These are phyloP conservation scores for Thomomys bottae DNA, from an alignment of 2,113 vertebrate species.

Conservation along the genomic window DNA sequence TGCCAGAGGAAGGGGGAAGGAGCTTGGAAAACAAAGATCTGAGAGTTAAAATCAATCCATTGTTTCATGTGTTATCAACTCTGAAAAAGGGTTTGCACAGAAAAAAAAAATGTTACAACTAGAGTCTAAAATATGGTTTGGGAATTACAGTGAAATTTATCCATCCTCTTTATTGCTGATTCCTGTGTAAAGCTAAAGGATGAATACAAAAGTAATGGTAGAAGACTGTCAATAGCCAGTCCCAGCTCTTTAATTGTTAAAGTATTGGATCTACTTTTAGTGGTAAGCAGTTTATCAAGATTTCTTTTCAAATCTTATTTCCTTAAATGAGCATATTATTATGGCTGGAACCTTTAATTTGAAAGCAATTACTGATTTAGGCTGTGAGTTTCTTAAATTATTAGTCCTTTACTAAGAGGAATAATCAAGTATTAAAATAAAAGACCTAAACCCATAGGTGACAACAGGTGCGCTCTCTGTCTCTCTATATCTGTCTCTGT, in stretches of 20 bases:
- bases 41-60: slow-evolving; percentile 65
- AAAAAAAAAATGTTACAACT: slow-evolving; percentile 54
- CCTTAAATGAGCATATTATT: background rate
- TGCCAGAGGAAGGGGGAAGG: slow-evolving; percentile 42
- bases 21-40: slow-evolving; percentile 66
- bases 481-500: too few species aligned
- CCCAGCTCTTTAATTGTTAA: slow-evolving; percentile 5
- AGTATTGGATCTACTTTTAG: background rate
- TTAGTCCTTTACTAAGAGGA: background rate
- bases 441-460: background rate
- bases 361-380: background rate
- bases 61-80: slow-evolving; percentile 62
- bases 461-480: too few species aligned
- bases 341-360: background rate
- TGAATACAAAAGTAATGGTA: background rate
- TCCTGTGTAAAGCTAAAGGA: background rate
- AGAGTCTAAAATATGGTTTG: slow-evolving; percentile 29
- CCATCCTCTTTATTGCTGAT: background rate
- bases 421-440: slow-evolving; percentile 36
- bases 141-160: slow-evolving; percentile 46
- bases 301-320: background rate
- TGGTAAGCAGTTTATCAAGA: background rate
- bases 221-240: background rate
- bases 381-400: background rate
- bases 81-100: slow-evolving; percentile 60